Base-by-base conservation (phyloP, 2,888 invertebrate species). In the Euproctis similis region DNA sequence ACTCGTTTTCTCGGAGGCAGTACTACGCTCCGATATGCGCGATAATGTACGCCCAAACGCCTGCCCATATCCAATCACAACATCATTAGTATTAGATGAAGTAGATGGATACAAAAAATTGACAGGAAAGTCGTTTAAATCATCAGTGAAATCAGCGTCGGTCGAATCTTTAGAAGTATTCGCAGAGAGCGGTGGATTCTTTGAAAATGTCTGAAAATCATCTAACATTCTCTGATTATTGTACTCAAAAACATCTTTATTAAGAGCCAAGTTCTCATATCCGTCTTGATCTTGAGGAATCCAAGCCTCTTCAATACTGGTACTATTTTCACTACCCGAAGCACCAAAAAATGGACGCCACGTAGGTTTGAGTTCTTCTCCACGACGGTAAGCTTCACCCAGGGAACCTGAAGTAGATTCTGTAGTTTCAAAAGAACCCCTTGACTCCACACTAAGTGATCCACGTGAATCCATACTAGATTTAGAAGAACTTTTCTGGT, bases 1-100 rank as follows among this genome's bases (percentile, higher is more conserved):
- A 57, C 94, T 94, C 2, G 93, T 92, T 67, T 94, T 94, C 63
- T 94, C 94, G 0, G 94, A 94, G 7, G 94, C 93, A 6, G 95
- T 95, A 45, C 94, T 95, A 22, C 94, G 87, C 72, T 95, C 95
- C 0, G 94, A 95, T 59, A 95, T 95, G 39, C 95, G 86, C 1
- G 94, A 94, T 13, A 95, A 81, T 0, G 95, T 95, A 22, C 95
- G 87, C 0, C 90, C 89, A 70, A 92, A 94, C 23, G 90, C 90
- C 34, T 90, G 87, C 4, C 90, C 91, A 53, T 92, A 92, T 5
- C 90, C 90, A 24, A 88, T 87, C 26, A 92, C 86, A 24, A 92
- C 89, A 58, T 92, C 92, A 1, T 89, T 85, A 47, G 88, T 86
- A 2, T 86, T 84, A 11, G 88, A 85, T 10, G 88, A 87, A 5